Evolutionary conservation across 2,888 invertebrate genomes (phyloP).

Genomic region (Luperina testacea): DNA sequence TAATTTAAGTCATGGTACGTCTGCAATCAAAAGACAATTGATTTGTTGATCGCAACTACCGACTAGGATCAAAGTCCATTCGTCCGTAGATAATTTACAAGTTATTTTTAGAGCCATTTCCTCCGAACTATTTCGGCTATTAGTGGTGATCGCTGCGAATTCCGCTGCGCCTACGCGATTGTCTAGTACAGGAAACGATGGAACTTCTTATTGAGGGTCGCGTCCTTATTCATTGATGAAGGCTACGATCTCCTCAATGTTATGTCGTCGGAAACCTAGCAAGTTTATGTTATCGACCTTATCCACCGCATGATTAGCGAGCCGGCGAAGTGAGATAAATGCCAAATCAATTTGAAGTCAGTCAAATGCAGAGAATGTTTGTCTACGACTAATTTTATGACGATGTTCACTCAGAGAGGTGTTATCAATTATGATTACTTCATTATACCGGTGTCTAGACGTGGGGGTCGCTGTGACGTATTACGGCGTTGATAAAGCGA

Average conservation of each 20-base stretch:
- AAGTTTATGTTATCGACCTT: conserved; percentile 70
- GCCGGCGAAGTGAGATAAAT: conserved; percentile 76
- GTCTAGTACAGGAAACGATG: conserved; percentile 59
- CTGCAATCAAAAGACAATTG: conserved; percentile 71
- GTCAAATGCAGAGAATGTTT: conserved; percentile 34
- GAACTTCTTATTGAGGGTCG: conserved; percentile 35
- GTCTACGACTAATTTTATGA: conserved; percentile 20
- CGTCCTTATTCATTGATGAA: conserved; percentile 63
- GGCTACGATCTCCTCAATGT: conserved; percentile 66
- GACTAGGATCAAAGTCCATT: conserved; percentile 75
- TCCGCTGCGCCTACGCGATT: conserved; percentile 58
- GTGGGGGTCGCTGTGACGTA: conserved; percentile 36
- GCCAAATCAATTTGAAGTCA: conserved; percentile 66
- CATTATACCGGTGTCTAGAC: conserved; percentile 59
- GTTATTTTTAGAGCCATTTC: conserved; percentile 69
- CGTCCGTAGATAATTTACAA: conserved; percentile 59
- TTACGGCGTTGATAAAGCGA: conserved; percentile 57
- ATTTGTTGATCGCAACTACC: conserved; percentile 70
- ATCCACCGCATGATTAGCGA: conserved; percentile 55
- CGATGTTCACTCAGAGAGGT: conserved; percentile 29
- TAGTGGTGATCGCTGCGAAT: conserved; percentile 52
- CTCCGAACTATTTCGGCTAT: conserved; percentile 61
- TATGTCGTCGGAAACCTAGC: conserved; percentile 68
- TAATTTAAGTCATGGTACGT: too few relatives aligned
- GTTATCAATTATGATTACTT: conserved; percentile 50